Base-by-base conservation (phyloP, 1,140 invertebrate genomes). In the Caenorhabditis remanei region DNA sequence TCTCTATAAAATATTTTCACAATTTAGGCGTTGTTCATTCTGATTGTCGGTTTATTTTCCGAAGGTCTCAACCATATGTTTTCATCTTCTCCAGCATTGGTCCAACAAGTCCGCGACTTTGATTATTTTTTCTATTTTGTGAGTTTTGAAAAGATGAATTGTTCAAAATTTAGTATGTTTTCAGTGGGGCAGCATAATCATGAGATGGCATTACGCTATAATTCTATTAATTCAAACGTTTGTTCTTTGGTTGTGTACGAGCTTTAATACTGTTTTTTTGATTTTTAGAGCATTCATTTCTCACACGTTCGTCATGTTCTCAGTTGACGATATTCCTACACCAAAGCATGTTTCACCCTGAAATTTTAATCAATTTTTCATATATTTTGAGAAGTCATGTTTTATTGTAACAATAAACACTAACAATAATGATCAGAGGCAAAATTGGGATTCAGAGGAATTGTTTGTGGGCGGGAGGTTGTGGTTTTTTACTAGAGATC, bases 391-490 rank as follows among this genome's bases (percentile, higher is more conserved):
- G 65, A 71, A 71, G 65, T 71, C 65, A 79, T 79, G 46, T 50
- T 79, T 79, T 13, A 79, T 79, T 79, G 71, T n/a, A 50, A 63
- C 24, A 79, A 50, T 11, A 24, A 48, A n/a, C 4, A 79, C 21
- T 46, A 79, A 50, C 40, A 79, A 79, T 11, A 53, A 79, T 24
- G 2, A 43, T 11, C 9, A 79, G 24, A 50, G 46, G 40, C 16
- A n/a, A 46, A n/a, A 53, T 24, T 13, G 8, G 46, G 8, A 21
- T 79, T 75, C 11, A 21, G 71, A 71, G 65, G 43, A 43, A 53
- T 48, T 50, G 4, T 63, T 16, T 50, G 71, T 79, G 71, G 71
- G 71, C n/a, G 71, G 71, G 71, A 50, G 46, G 71, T 50, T 79
- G 21, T 21, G 13, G 40, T 48, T 19, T 13, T n/a, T 58, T 58